Evolutionary conservation across 2,888 invertebrate genomes (phyloP), one percentile per base, ranked within the genome.

Genomic region (Buathra laborator): DNA sequence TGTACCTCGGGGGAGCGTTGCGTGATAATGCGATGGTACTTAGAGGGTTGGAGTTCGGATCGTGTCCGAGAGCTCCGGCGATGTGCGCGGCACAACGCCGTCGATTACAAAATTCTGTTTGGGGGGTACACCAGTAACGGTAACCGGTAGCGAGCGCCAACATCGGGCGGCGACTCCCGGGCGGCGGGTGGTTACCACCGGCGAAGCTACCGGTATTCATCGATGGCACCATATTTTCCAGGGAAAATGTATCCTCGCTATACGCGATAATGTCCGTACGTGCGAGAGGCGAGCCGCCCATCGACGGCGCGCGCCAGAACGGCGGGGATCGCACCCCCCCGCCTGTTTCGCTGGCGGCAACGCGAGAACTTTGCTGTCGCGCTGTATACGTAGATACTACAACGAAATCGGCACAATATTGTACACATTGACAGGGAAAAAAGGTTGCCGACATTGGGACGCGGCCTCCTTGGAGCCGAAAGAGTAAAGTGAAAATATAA

Each of bases 1-100:
- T 37, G 37, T 43, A 32, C 14, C 72, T 67, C 16, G 80, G 53
- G 53, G 43, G 53, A 59, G 66, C 44, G 72, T 81, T 81, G 72
- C 80, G 72, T 74, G 75, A 81, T 56, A 68, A 81, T 68, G 62
- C 74, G 53, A 59, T 59, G 56, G 59, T 44, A 37, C 62, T 81
- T 75, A 46, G 48, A 32, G 67, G n/a, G 59, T 51, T 68, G 59
- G 10, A 51, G 74, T 37, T n/a, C 29, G 51, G 51, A 70, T 75
- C 48, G 59, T 75, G 67, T 75, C 48, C 48, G 37, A 68, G 37
- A n/a, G 16, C 51, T 66, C 37, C 44, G 53, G 32, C 59, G 48
- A 68, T 68, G 46, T 68, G 67, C 46, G 24, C 46, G 46, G 12
- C 43, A 48, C 48, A 46, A 43, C 48, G 48, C 43, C 51, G 24